Percentiles rank a stretch among this genome's conserved stretches.
phyloP scores from a whole-genome alignment of 2,113 vertebrate genomes.

The Callospermophilus lateralis region DNA sequence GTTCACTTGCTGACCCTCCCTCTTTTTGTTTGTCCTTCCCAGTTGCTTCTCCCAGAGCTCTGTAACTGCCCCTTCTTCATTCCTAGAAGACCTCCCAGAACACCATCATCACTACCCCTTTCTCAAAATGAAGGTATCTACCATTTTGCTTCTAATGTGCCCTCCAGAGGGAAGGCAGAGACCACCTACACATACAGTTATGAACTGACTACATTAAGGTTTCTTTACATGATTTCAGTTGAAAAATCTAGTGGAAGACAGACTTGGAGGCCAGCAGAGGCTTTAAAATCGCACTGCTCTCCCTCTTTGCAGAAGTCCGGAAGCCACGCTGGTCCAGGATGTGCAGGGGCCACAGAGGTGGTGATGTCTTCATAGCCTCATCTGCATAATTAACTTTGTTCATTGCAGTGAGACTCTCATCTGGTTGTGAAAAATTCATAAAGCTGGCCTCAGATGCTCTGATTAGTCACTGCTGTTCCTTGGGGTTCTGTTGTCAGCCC shows the following conservation, averaged over 20 bases:
- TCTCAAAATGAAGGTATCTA: not conserved
- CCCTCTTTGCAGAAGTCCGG: not conserved
- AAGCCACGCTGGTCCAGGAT: not conserved
- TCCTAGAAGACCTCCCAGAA: not conserved
- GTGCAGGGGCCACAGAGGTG: not conserved
- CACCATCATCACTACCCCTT: not conserved
- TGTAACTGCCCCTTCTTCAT: not conserved
- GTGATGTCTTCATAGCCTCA: not conserved
- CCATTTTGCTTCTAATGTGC: not conserved
- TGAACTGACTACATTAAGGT: not conserved
- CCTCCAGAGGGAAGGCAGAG: not conserved
- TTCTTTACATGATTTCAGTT: slow-evolving; percentile 1
- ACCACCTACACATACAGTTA: not conserved
- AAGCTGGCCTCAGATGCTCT: slow-evolving; percentile 46
- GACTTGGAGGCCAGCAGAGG: not conserved
- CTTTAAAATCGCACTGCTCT: not conserved
- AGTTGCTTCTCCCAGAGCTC: not conserved
- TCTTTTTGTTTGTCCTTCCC: not conserved
- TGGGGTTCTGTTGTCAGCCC: not conserved
- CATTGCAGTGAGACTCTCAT: not conserved
- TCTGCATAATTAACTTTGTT: slow-evolving; percentile 4
- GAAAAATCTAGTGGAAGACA: not conserved
- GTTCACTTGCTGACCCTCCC: not conserved
- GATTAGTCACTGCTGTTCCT: not conserved
- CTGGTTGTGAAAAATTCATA: not conserved